Conservation (phyloP, 2,797 vertebrate species). For the Avahi laniger region DNA sequence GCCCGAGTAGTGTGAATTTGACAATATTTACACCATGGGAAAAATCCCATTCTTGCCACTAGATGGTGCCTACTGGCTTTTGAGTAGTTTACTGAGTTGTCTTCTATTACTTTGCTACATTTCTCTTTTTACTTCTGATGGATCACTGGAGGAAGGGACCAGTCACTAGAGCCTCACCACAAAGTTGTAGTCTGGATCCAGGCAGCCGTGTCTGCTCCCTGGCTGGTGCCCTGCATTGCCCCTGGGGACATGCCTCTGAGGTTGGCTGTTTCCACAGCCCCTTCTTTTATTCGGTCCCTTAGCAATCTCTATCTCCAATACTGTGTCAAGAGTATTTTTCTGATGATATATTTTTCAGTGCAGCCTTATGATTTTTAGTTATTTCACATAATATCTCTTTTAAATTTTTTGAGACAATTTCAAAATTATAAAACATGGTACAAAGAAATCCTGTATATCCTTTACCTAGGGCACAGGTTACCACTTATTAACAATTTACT, state of each 20-base stretch:
- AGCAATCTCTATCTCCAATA: not conserved
- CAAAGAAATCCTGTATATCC: not conserved
- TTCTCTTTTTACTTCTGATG: not conserved
- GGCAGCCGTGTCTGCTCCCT: not conserved
- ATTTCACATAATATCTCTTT: not conserved
- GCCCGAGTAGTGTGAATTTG: not conserved
- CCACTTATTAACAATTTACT: not conserved
- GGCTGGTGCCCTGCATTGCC: not conserved
- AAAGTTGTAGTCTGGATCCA: not conserved
- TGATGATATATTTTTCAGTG: not conserved
- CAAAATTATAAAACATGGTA: not conserved
- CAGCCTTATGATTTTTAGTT: not conserved
- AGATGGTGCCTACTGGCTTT: slow-evolving; percentile 78
- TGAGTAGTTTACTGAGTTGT: not conserved
- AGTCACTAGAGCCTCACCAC: not conserved
- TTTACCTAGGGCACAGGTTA: not conserved
- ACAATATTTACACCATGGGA: not conserved
- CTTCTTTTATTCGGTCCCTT: not conserved
- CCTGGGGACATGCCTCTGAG: not conserved
- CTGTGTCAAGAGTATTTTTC: not conserved
- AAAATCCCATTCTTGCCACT: slow-evolving; percentile 62
- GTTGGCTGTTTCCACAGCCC: not conserved
- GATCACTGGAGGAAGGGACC: not conserved
- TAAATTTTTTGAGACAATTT: slow-evolving; percentile 9
- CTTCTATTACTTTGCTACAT: not conserved